Percentiles rank a stretch among this genome's conserved stretches.
phyloP scores from a whole-genome alignment of 2,113 vertebrate genomes.

The Galemys pyrenaicus region DNA sequence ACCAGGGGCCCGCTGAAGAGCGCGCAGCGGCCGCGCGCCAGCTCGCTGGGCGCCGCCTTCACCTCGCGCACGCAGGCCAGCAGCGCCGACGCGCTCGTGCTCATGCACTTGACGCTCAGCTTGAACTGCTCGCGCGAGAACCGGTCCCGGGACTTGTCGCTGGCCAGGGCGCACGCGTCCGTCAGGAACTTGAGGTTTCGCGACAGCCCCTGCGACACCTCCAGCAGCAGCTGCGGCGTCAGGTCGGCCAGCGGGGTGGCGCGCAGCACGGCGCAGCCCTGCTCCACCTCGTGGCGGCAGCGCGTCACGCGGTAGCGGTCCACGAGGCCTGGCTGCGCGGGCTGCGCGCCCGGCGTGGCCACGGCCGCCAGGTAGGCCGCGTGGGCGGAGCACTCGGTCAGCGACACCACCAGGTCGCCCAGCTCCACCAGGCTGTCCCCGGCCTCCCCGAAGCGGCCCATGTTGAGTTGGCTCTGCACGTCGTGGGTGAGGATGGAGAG shows the following conservation, averaged over 20 bases:
- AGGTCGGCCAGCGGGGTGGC: constrained; percentile 92
- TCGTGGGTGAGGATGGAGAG: constrained; percentile 98
- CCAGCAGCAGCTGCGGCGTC: constrained; percentile 95
- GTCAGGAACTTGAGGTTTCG: constrained; percentile 96
- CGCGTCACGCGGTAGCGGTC: constrained; percentile 98
- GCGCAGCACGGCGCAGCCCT: constrained; percentile 91
- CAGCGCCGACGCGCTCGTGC: constrained; percentile 95
- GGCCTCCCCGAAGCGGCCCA: constrained; percentile 96
- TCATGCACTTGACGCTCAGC: constrained; percentile 96
- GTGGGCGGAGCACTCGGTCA: constrained; percentile 96
- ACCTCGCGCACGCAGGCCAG: constrained; percentile 96
- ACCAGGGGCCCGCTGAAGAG: constrained; percentile 95
- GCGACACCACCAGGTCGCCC: constrained; percentile 95
- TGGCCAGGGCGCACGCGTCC: constrained; percentile 94
- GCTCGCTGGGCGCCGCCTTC: constrained; percentile 95
- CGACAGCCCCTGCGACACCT: constrained; percentile 97
- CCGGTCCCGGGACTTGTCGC: constrained; percentile 94
- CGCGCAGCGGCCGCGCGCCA: constrained; percentile 93
- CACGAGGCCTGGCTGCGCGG: constrained; percentile 93
- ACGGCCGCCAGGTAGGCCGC: constrained; percentile 96
- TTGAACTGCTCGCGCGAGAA: constrained; percentile 98
- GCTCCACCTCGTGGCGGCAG: constrained; percentile 97
- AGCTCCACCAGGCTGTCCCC: constrained; percentile 95
- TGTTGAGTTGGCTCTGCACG: constrained; percentile 98
- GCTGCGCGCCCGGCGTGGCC: constrained; percentile 93